Conservation (phyloP, 2,113 vertebrate species). For the Epinephelus moara region DNA sequence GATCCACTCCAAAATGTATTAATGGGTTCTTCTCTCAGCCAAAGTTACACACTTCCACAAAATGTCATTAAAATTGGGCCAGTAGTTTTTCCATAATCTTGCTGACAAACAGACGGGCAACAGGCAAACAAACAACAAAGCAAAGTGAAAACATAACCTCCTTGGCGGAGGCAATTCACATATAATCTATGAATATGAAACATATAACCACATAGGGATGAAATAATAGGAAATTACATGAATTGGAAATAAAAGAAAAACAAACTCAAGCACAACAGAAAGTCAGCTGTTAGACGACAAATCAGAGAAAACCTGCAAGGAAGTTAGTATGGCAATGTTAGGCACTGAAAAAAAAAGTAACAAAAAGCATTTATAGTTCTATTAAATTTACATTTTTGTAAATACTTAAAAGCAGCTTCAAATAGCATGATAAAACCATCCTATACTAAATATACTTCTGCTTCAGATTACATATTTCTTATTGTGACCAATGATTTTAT, state of each 20-base stretch:
- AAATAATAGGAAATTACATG: background rate
- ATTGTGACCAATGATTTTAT: background rate
- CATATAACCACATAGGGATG: background rate
- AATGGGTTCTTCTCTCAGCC: too few relatives aligned
- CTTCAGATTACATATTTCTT: background rate
- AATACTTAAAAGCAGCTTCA: background rate
- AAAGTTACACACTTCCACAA: too few relatives aligned
- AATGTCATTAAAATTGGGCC: too few relatives aligned
- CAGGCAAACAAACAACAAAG: too few relatives aligned
- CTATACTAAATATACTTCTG: background rate
- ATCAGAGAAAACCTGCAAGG: background rate
- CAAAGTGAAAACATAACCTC: too few relatives aligned
- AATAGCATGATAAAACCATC: background rate
- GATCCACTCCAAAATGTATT: too few relatives aligned
- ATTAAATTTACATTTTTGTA: too few relatives aligned
- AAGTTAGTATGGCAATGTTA: background rate
- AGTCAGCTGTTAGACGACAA: background rate
- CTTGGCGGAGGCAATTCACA: background rate
- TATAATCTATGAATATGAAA: background rate
- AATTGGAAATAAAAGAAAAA: background rate
- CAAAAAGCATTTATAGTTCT: too few relatives aligned
- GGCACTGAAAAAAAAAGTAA: too few relatives aligned
- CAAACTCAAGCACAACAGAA: constrained; percentile 5
- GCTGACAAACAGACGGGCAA: too few relatives aligned
- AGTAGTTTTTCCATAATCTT: too few relatives aligned